phyloP scores from a whole-genome alignment of 2,113 vertebrate species.

The Anthoscopus minutus region DNA sequence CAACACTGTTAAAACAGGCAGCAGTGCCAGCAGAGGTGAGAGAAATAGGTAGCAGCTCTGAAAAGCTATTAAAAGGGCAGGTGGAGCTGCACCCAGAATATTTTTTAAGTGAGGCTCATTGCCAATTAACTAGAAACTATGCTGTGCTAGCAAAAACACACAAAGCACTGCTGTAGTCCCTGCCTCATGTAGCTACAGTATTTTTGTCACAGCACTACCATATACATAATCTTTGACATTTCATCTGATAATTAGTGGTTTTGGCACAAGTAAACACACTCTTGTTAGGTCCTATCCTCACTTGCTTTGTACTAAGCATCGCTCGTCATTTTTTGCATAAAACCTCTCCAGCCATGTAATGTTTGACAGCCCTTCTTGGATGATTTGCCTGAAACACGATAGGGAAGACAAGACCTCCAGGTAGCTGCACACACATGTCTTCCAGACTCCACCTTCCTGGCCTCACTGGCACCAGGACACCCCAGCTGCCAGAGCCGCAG shows the following conservation, averaged over 20 bases:
- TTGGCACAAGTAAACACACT: not conserved
- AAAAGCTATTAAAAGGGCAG: conserved; percentile 3
- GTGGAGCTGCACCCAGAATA: not conserved
- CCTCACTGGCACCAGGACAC: not conserved
- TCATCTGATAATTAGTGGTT: conserved; percentile 7
- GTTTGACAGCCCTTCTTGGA: not conserved
- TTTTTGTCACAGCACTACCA: conserved; percentile 5
- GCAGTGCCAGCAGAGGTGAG: not conserved
- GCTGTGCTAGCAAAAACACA: not conserved
- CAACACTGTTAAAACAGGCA: not conserved
- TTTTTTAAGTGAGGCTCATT: not conserved
- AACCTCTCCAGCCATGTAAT: not conserved
- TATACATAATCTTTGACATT: not conserved
- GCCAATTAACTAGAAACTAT: conserved; percentile 3
- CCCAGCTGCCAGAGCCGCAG: not conserved
- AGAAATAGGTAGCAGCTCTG: not conserved
- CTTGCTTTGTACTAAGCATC: not conserved
- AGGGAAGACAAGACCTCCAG: not conserved
- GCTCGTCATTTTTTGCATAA: not conserved
- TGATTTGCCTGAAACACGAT: not conserved
- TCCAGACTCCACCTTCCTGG: not conserved
- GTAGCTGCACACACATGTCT: conserved; percentile 9
- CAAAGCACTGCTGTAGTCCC: not conserved
- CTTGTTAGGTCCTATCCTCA: not conserved
- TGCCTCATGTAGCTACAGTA: not conserved